Evolutionary conservation across 2,797 vertebrate species (phyloP).

Genomic region (Momotus momota): DNA sequence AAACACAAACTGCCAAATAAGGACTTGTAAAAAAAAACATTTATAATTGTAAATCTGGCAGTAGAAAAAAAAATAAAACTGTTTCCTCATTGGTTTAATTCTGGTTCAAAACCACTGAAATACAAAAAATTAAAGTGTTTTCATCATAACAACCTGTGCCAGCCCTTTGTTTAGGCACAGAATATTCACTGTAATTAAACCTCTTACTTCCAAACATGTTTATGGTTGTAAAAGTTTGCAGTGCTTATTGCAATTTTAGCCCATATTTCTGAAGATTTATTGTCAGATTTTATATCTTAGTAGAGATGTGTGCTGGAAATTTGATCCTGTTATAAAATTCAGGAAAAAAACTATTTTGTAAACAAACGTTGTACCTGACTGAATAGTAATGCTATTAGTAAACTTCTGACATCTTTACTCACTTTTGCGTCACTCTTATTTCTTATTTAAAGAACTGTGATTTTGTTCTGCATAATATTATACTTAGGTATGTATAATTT

Average conservation of each 20-base stretch:
- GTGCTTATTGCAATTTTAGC: not conserved
- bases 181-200: not conserved
- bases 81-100: not conserved
- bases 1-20: not conserved
- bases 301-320: not conserved
- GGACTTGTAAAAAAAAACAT: not conserved
- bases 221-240: not conserved
- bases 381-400: not conserved
- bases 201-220: not conserved
- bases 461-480: not conserved
- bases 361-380: not conserved
- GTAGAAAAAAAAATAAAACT: not conserved
- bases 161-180: not conserved
- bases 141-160: not conserved
- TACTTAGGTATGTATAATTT: not conserved
- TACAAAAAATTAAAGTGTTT: not conserved
- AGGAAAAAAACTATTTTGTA: not conserved
- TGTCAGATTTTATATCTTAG: not conserved
- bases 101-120: not conserved
- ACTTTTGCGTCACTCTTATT: not conserved
- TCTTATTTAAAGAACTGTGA: not conserved
- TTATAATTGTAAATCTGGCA: not conserved
- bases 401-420: not conserved
- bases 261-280: not conserved
- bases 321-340: constrained; percentile 19